These are phyloP conservation scores for Vireo griseus DNA, from an alignment of 2,797 vertebrate genomes.

Conservation along the genomic window DNA sequence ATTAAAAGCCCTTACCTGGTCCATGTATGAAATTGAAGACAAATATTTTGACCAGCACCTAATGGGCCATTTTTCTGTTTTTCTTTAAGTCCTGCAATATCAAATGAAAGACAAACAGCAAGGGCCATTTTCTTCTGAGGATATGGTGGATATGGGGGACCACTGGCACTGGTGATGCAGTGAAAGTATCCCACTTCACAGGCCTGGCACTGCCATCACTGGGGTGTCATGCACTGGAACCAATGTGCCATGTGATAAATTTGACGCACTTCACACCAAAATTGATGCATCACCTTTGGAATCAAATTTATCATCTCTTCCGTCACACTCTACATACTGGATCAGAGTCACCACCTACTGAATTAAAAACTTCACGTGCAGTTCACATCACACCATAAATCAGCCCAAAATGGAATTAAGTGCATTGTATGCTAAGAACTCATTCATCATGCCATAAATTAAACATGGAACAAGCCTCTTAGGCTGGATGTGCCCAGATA, in stretches of 20 bases:
- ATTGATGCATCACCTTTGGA: slow-evolving; percentile 53
- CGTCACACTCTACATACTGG: slow-evolving; percentile 32
- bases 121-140: background rate
- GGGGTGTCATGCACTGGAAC: background rate
- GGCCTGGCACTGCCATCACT: background rate
- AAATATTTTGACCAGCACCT: background rate
- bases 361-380: slow-evolving; percentile 66
- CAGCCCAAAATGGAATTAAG: slow-evolving; percentile 66
- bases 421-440: slow-evolving; percentile 58
- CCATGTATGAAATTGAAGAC: background rate
- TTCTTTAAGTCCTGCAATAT: background rate
- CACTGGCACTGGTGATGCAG: background rate
- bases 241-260: background rate
- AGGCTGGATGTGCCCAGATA: background rate
- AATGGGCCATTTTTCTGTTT: background rate
- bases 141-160: background rate
- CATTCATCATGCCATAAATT: slow-evolving; percentile 60
- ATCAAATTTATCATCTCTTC: slow-evolving; percentile 58
- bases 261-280: slow-evolving; percentile 22
- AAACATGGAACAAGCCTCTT: slow-evolving; percentile 40
- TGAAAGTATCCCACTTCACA: background rate
- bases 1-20: background rate
- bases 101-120: background rate
- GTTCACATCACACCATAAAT: slow-evolving; percentile 60
- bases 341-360: slow-evolving; percentile 64